Base-by-base conservation (phyloP, 2,888 invertebrate species). In the Drosophila affinis region DNA sequence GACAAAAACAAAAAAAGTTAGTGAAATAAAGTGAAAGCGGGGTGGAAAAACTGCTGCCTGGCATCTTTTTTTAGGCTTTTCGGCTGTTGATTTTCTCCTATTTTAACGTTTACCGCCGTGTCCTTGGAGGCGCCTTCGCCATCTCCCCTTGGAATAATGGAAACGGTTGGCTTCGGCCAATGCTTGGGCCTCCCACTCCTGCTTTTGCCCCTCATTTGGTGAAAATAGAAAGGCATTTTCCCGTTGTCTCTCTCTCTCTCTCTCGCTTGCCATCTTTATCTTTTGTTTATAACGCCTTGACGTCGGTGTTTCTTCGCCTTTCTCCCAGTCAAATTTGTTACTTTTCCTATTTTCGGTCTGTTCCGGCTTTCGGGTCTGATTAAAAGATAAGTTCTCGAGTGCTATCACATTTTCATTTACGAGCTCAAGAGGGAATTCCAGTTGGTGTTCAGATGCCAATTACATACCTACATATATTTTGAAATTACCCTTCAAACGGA, bases 1-100 rank as follows among this genome's bases (percentile, higher is more conserved):
- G 39, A 49, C 27, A 39, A 45, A 3, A 24, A 32, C 2, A 24
- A 56, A 69, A 58, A 67, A 70, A 70, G 45, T 17, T 46, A 51
- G 67, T 44, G 45, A 49, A 58, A 54, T 67, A 48, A 9, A 51
- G 57, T 51, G 67, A 39, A 70, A 59, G 70, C 70, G 51, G 52
- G 51, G 39, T 70, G 39, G 39, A 70, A 75, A 80, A 79, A 82
- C 67, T 77, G 80, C 80, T 82, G 80, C 62, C 67, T 82, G 77
- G 78, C 80, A 80, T 80, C 77, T 82, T 82, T 21, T 75, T 75
- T 82, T 73, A 72, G 72, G 71, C 72, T 75, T 77, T 79, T 81
- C 72, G 78, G 83, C 77, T 81, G 80, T 76, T 81, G 80, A 80
- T 82, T 80, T 76, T 82, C 29, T 76, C 70, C 71, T 75, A 74